Evolutionary conservation across 2,113 vertebrate species (phyloP).

Genomic region (Crotophaga sulcirostris): DNA sequence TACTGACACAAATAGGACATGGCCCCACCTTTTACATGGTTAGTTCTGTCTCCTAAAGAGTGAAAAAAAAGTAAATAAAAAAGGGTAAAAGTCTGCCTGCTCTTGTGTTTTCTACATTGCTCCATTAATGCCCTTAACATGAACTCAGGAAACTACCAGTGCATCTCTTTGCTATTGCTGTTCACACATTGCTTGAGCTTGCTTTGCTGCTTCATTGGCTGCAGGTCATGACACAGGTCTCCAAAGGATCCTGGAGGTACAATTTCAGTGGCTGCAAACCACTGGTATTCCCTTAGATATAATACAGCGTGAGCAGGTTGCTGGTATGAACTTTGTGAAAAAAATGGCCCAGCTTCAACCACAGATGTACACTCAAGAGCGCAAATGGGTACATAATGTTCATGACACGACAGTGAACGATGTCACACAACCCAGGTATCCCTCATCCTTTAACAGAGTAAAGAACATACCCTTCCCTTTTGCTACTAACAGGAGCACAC

Average conservation of each 20-base stretch:
- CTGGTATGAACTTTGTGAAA: background rate
- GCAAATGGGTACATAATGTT: background rate
- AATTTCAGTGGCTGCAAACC: background rate
- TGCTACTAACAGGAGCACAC: background rate
- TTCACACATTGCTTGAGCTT: background rate
- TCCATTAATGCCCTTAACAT: background rate
- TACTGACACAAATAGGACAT: background rate
- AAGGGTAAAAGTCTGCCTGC: background rate
- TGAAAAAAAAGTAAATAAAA: background rate
- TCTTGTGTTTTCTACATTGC: background rate
- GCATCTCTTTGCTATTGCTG: background rate
- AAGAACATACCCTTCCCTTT: background rate
- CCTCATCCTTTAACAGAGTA: background rate
- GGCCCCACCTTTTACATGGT: background rate
- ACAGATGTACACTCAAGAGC: background rate
- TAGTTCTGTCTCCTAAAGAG: background rate
- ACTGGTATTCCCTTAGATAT: background rate
- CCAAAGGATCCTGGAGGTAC: background rate
- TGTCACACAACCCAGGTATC: background rate
- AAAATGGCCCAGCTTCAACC: background rate
- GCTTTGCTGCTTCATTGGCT: background rate
- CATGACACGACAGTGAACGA: accelerated
- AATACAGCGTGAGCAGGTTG: background rate
- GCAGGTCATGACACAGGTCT: background rate
- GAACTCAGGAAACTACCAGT: background rate